Percentiles rank a stretch among this genome's conserved stretches.
Conservation (phyloP, 2,888 invertebrate species). For the Ennomos fuscantarius region DNA sequence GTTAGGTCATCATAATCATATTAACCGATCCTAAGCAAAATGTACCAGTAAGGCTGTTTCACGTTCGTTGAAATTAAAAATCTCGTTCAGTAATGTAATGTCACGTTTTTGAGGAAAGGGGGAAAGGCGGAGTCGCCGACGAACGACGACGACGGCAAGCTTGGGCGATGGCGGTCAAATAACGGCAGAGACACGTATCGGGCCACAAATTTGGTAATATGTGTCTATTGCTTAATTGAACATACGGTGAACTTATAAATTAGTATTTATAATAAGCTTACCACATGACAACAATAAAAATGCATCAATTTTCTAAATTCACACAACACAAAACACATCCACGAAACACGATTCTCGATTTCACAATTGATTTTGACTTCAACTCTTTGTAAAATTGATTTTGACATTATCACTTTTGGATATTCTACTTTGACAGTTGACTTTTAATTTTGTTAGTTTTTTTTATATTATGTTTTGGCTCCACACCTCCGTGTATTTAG, state of each 20-base stretch:
- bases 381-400: not conserved
- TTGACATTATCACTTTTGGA: conserved; percentile 45
- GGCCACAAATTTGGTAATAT: not conserved
- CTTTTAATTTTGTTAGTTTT: no score
- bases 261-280: conserved; percentile 56
- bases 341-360: conserved; percentile 51
- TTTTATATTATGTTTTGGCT: no score
- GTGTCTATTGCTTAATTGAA: not conserved
- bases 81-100: conserved; percentile 34
- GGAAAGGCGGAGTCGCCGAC: conserved; percentile 70
- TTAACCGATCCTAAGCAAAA: conserved; percentile 29
- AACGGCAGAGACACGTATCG: conserved; percentile 55
- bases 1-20: conserved; percentile 48
- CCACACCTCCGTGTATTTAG: no score
- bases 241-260: conserved; percentile 1
- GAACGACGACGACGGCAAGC: conserved; percentile 56
- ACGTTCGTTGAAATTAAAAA: conserved; percentile 23
- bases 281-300: conserved; percentile 75
- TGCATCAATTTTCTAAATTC: conserved; percentile 67
- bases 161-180: conserved; percentile 83
- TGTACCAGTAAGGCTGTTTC: conserved; percentile 11
- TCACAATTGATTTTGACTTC: conserved; percentile 54
- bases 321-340: conserved; percentile 78
- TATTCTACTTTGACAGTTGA: conserved; percentile 43
- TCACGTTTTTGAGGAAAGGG: conserved; percentile 63